Percentiles rank a stretch among this genome's conserved stretches.
phyloP scores from a whole-genome alignment of 2,797 vertebrate genomes.

The Coregonus ussuriensis region DNA sequence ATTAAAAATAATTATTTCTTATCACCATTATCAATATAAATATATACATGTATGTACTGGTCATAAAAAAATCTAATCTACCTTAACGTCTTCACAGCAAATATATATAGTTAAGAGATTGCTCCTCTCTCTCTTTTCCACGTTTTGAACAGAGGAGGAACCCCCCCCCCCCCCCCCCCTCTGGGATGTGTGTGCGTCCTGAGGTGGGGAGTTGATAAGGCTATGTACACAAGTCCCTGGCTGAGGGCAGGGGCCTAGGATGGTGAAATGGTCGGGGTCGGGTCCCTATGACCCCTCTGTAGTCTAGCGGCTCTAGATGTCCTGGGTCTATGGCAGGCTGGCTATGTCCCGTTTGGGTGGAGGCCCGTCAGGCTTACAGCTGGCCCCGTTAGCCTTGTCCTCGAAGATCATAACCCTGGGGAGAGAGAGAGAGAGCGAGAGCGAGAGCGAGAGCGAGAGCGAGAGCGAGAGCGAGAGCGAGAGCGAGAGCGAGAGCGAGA shows the following conservation, averaged over 20 bases:
- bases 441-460: too few species aligned
- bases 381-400: constrained; percentile 88
- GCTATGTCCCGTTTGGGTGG: constrained; percentile 95
- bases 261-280: constrained; percentile 9
- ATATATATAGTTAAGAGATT: constrained; percentile 44
- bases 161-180: neutral
- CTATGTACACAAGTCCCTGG: constrained; percentile 45
- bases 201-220: constrained; percentile 43
- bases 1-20: constrained; percentile 50
- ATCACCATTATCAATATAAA: constrained; percentile 57
- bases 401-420: constrained; percentile 94
- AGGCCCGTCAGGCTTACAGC: constrained; percentile 83
- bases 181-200: constrained; percentile 16
- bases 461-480: neutral
- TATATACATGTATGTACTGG: constrained; percentile 63
- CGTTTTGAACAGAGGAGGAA: constrained; percentile 8
- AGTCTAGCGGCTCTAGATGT: constrained; percentile 26
- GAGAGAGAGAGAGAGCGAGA: neutral
- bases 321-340: constrained; percentile 86
- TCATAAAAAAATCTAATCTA: constrained; percentile 58
- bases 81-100: constrained; percentile 54
- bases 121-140: neutral
- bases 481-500: neutral
- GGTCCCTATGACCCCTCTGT: too few species aligned
- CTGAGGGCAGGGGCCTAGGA: constrained; percentile 13